Evolutionary conservation across 2,113 vertebrate genomes (phyloP).

Genomic region (Campylomormyrus numenius): DNA sequence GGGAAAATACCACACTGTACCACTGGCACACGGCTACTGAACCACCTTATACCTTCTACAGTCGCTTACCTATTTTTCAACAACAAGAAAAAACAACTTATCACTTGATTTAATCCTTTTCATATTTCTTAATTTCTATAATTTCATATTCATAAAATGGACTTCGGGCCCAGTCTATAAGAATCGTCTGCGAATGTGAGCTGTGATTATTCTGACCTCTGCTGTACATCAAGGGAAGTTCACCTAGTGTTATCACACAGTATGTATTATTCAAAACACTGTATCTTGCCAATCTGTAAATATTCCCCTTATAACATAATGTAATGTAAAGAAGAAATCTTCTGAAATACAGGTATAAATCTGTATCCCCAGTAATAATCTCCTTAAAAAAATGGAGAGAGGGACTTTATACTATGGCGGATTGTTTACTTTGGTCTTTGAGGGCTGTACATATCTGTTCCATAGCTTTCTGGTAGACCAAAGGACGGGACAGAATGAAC

Average conservation of each 20-base stretch:
- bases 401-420: background rate
- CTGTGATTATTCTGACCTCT: slow-evolving; percentile 25
- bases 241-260: background rate
- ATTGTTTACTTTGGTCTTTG: slow-evolving; percentile 33
- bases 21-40: background rate
- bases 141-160: background rate
- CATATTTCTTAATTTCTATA: background rate
- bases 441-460: slow-evolving; percentile 58
- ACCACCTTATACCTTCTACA: background rate
- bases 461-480: slow-evolving; percentile 54
- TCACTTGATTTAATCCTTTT: background rate
- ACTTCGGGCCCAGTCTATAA: background rate
- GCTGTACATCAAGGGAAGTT: slow-evolving; percentile 14
- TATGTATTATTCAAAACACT: background rate
- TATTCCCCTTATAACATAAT: background rate
- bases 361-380: background rate
- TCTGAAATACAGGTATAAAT: background rate
- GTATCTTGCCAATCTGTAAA: background rate
- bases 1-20: background rate
- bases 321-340: background rate
- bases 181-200: background rate
- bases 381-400: background rate
- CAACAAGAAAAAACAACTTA: background rate
- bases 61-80: background rate
- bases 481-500: slow-evolving; percentile 60